Base-by-base conservation (phyloP, 2,113 vertebrate species). In the Perca schrenkii region DNA sequence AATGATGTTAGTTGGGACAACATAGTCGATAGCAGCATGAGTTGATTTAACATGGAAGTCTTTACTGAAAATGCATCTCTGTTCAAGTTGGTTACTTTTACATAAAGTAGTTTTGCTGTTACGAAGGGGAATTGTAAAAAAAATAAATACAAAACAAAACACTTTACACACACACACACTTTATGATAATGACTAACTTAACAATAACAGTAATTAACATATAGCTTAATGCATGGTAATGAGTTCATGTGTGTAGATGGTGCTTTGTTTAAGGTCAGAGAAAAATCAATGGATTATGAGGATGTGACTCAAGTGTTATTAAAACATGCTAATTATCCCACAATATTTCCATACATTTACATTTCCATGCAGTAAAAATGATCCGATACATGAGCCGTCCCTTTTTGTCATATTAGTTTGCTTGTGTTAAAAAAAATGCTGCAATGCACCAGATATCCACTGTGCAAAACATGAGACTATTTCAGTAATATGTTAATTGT, bases 401-500 rank as follows among this genome's bases (percentile, higher is more conserved):
- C 19, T 65, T 28, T 4, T 36, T 58, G 36, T 67, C 43, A 65
- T 11, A n/a, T 73, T 77, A 65, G 19, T 74, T 84, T n/a, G 4
- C 58, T 17, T 22, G 28, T 77, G 46, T 66, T 47, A 50, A 67
- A 50, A 60, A 50, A 60, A 50, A 36, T 54, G 60, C 71, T 82
- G 80, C 74, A 88, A 31, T 82, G 82, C 76, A 84, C 54, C 77
- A 81, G 62, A 60, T 60, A 54, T 81, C 43, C 52, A 28, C 12
- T 54, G 11, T 70, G 65, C 66, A 76, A 77, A 77, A 75, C 69
- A 80, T 57, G 28, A 8, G 13, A 69, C 66, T 82, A 68, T 88
- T 86, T 83, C 66, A 72, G 56, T 82, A 69, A 76, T 83, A 91
- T 88, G 78, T 88, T 92, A 88, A 91, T 93, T 91, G 83, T 50